Evolutionary conservation across 2,797 vertebrate genomes (phyloP).

Genomic region (Discoglossus pictus): DNA sequence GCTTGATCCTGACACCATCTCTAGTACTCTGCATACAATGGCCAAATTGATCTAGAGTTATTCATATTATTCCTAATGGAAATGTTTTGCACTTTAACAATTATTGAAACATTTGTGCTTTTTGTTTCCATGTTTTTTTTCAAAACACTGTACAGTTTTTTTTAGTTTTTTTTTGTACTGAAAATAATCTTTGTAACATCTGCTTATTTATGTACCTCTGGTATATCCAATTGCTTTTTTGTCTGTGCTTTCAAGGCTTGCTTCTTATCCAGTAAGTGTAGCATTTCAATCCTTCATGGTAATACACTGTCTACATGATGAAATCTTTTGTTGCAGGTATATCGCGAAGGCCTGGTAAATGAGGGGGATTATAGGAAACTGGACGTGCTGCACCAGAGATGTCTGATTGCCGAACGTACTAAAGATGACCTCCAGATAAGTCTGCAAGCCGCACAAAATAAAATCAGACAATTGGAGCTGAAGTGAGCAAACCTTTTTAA

Average conservation of each 20-base stretch:
- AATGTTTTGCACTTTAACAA: no score
- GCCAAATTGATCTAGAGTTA: no score
- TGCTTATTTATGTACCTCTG: not conserved
- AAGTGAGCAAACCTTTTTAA: constrained; percentile 74
- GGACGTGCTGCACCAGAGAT: constrained; percentile 87
- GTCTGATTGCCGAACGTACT: constrained; percentile 79
- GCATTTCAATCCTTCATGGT: constrained; percentile 25
- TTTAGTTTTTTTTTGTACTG: not conserved
- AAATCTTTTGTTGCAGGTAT: constrained; percentile 70
- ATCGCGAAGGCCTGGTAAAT: constrained; percentile 75
- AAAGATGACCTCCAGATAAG: constrained; percentile 83
- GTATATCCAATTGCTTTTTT: constrained; percentile 3
- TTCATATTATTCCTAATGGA: no score
- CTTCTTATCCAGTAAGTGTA: constrained; percentile 1
- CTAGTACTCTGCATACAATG: no score
- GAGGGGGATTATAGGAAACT: constrained; percentile 83
- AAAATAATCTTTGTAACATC: not conserved
- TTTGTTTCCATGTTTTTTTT: no score
- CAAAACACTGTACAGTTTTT: no score
- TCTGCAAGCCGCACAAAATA: constrained; percentile 82
- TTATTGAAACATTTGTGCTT: no score
- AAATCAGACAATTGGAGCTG: constrained; percentile 84
- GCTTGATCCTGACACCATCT: no score
- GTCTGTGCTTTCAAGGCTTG: constrained; percentile 1
- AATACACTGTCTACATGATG: constrained; percentile 7